phyloP scores from a whole-genome alignment of 2,113 vertebrate genomes.

The Grallaria varia region DNA sequence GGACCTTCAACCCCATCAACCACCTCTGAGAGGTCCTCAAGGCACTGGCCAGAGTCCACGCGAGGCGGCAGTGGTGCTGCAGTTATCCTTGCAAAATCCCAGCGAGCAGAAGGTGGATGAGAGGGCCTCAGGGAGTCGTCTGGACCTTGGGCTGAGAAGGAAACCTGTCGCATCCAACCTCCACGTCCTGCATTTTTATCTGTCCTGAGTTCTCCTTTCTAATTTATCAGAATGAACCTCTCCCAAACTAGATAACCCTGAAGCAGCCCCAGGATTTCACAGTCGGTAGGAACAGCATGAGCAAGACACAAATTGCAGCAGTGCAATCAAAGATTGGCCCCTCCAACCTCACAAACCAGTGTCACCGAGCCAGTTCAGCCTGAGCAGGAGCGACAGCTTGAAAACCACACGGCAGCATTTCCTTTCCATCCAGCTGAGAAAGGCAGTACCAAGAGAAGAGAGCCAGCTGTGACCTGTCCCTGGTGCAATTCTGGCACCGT shows the following conservation, averaged over 20 bases:
- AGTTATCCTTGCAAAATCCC: constrained; percentile 38
- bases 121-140: constrained; percentile 43
- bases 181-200: not conserved
- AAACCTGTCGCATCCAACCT: not conserved
- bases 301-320: not conserved
- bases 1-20: constrained; percentile 94
- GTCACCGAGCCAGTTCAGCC: constrained; percentile 5
- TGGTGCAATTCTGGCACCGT: not conserved
- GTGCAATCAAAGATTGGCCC: not conserved
- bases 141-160: constrained; percentile 35
- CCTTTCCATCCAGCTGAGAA: not conserved
- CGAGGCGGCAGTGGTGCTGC: constrained; percentile 33
- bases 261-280: not conserved
- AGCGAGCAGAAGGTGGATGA: constrained; percentile 53
- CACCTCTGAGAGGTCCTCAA: constrained; percentile 84
- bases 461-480: constrained; percentile 14
- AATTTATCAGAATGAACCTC: constrained; percentile 43
- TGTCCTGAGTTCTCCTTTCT: not conserved
- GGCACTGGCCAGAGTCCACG: constrained; percentile 48
- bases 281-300: not conserved
- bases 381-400: not conserved
- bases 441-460: not conserved
- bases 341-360: not conserved
- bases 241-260: not conserved
- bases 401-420: not conserved